Evolutionary conservation across 2,888 invertebrate species (phyloP).

Genomic region (Heteromurus nitidus): DNA sequence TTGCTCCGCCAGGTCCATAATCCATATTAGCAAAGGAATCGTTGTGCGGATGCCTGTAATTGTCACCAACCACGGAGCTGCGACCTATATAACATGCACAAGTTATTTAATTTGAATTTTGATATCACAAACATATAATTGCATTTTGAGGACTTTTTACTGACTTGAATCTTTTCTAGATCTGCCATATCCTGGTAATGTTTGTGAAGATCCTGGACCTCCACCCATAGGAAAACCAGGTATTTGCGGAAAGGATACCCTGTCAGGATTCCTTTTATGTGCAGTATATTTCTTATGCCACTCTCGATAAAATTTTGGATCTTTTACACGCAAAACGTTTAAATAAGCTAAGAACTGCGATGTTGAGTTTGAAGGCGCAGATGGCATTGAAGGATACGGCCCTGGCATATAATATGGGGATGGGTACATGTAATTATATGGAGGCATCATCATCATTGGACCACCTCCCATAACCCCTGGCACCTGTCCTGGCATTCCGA

Average conservation of each 20-base stretch:
- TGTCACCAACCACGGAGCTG: conserved; percentile 62
- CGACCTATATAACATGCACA: conserved; percentile 37
- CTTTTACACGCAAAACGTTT: conserved; percentile 84
- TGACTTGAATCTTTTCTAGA: conserved; percentile 52
- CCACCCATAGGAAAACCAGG: conserved; percentile 59
- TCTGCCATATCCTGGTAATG: conserved; percentile 36
- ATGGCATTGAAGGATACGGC: conserved; percentile 25
- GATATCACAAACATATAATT: conserved; percentile 4
- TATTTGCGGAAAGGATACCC: conserved; percentile 71
- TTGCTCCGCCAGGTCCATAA: conserved; percentile 32
- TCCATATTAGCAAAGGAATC: conserved; percentile 40
- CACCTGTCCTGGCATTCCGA: conserved; percentile 27
- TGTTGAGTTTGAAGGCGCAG: conserved; percentile 33
- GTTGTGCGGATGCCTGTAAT: conserved; percentile 20
- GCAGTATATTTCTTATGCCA: conserved; percentile 84
- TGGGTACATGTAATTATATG: conserved; percentile 40
- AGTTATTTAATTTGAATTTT: not conserved
- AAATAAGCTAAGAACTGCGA: conserved; percentile 78
- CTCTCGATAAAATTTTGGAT: conserved; percentile 87
- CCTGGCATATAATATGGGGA: conserved; percentile 9
- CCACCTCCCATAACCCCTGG: conserved; percentile 27
- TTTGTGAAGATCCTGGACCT: conserved; percentile 29
- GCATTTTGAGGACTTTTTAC: conserved; percentile 20
- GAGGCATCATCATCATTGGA: conserved; percentile 48
- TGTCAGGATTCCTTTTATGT: conserved; percentile 72